Conservation (phyloP, 2,113 vertebrate species). For the Ginglymostoma cirratum region DNA sequence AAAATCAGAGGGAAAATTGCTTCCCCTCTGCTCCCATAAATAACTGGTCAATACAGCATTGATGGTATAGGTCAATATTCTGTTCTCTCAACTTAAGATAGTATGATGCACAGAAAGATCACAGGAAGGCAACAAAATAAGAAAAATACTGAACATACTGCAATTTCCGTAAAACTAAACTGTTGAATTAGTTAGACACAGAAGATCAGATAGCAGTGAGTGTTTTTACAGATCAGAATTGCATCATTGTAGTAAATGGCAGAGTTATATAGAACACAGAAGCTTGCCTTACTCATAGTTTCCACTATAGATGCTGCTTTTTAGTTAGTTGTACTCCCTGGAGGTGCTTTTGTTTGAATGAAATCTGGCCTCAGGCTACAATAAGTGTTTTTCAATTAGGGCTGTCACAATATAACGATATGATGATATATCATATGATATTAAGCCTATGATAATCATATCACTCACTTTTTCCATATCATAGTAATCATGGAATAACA, state of each 20-base stretch:
- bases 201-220: neutral
- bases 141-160: neutral
- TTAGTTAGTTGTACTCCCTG: slow-evolving; percentile 56
- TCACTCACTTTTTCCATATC: slow-evolving; percentile 74
- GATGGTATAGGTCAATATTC: neutral
- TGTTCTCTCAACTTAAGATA: neutral
- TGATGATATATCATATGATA: slow-evolving; percentile 99
- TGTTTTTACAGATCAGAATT: neutral
- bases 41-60: neutral
- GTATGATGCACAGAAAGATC: neutral
- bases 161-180: neutral
- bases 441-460: slow-evolving; percentile 96
- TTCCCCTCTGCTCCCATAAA: neutral
- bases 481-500: slow-evolving; percentile 72
- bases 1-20: slow-evolving; percentile 1
- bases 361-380: slow-evolving; percentile 81
- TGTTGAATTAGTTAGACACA: neutral
- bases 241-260: neutral
- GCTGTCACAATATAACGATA: slow-evolving; percentile 92
- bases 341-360: slow-evolving; percentile 80
- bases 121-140: neutral
- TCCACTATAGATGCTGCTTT: slow-evolving; percentile 55
- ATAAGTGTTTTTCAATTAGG: slow-evolving; percentile 99
- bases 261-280: neutral
- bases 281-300: slow-evolving; percentile 66